Evolutionary conservation across 2,113 vertebrate genomes (phyloP).

Genomic region (Platycercus adscitus): DNA sequence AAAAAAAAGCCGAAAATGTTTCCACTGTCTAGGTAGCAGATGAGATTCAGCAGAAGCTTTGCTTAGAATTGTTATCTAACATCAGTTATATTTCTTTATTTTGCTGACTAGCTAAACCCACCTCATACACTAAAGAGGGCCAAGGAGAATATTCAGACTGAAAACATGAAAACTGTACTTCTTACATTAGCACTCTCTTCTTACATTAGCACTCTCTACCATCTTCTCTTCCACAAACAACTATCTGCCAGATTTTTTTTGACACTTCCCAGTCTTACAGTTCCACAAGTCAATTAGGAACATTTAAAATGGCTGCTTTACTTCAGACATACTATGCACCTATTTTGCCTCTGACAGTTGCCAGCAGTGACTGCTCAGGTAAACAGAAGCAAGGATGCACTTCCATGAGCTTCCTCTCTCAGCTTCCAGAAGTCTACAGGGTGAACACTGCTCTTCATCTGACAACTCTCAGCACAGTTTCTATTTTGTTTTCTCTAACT

Average conservation of each 20-base stretch:
- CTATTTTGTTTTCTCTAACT: not conserved
- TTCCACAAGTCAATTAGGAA: not conserved
- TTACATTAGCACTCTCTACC: not conserved
- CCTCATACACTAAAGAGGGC: not conserved
- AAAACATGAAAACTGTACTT: not conserved
- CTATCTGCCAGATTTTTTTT: rapidly evolving
- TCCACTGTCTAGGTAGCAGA: not conserved
- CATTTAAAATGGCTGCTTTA: not conserved
- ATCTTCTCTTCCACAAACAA: not conserved
- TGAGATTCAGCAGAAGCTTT: not conserved
- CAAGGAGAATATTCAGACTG: not conserved
- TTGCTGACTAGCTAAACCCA: not conserved
- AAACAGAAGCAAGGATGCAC: not conserved
- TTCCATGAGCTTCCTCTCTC: not conserved
- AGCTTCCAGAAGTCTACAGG: not conserved
- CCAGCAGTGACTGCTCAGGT: not conserved
- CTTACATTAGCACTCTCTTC: not conserved
- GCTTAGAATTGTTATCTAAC: not conserved
- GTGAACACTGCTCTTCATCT: not conserved
- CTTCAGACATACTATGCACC: not conserved
- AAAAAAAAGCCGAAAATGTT: not conserved
- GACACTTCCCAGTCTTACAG: not conserved
- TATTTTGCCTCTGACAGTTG: not conserved
- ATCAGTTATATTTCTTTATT: not conserved
- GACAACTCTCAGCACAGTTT: not conserved